Evolutionary conservation across 2,888 invertebrate genomes (phyloP), one percentile per base, ranked within the genome.

Genomic region (Philaethria dido): DNA sequence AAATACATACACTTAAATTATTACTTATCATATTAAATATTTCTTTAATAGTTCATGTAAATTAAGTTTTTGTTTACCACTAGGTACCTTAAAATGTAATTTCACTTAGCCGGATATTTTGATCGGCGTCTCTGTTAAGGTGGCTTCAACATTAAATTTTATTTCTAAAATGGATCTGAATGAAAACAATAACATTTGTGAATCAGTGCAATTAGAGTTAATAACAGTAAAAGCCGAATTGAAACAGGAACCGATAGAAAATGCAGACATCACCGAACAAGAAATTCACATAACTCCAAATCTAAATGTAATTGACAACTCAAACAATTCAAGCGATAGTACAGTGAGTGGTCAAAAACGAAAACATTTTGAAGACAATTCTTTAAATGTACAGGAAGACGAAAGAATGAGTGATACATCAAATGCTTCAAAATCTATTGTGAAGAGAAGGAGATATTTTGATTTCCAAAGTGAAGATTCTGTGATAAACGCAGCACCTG

Each of bases 371-470:
- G 65, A 65, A 44, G 45, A 64, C 20, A 47, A 64, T 50, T 48
- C 64, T 59, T 50, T 59, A 22, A 48, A 47, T 54, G 66, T 66
- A 55, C 69, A 68, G 39, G 65, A 45, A 22, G 62, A 68, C 1
- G 69, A 67, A 50, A 45, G 36, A 3, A 45, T 64, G 52, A 69
- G 64, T 64, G 64, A 70, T 48, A 55, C 55, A 18, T 57, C 64
- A n/a, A 71, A 61, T 62, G 33, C 59, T 20, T 57, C 71, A 9
- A 63, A 50, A 29, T 61, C 68, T n/a, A 64, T 45, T 50, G 68
- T 59, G n/a, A 73, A 73, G 60, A 54, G 70, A 18, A 65, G 62
- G 9, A 54, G 70, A 50, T 68, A 66, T 66, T 66, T 70, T 6
- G 64, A 70, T n/a, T 64, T 66, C 22, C 64, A 64, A 62, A 65